phyloP scores from a whole-genome alignment of 1,140 invertebrate species.

The Pseudomyrmex cubaensis region DNA sequence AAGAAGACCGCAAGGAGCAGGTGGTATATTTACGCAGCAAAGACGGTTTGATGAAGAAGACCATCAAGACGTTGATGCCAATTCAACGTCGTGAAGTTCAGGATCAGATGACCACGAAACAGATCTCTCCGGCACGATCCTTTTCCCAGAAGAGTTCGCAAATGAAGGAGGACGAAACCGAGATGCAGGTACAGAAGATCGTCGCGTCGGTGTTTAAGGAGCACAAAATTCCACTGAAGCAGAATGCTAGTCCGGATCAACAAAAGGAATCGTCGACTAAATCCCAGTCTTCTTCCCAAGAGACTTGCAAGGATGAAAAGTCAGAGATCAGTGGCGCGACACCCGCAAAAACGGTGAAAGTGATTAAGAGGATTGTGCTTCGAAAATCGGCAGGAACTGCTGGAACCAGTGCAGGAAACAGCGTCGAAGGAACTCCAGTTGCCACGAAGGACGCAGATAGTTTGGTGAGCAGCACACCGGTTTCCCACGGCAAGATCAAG shows the following conservation, averaged over 20 bases:
- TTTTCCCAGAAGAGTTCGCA: slow-evolving; percentile 61
- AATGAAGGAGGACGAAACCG: slow-evolving; percentile 79
- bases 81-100: slow-evolving; percentile 78
- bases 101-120: slow-evolving; percentile 66
- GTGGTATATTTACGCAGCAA: slow-evolving; percentile 81
- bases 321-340: slow-evolving; percentile 64
- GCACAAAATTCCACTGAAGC: slow-evolving; percentile 83
- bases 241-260: slow-evolving; percentile 68
- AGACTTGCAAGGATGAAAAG: slow-evolving; percentile 75
- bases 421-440: slow-evolving; percentile 30
- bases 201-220: slow-evolving; percentile 84
- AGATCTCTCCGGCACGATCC: neutral
- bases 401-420: neutral
- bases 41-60: slow-evolving; percentile 83
- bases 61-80: slow-evolving; percentile 84
- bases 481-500: slow-evolving; percentile 63
- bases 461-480: slow-evolving; percentile 6
- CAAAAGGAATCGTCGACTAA: slow-evolving; percentile 70
- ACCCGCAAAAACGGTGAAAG: slow-evolving; percentile 80
- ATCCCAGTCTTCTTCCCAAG: slow-evolving; percentile 36
- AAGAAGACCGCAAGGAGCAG: slow-evolving; percentile 81
- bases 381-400: slow-evolving; percentile 74
- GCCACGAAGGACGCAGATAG: slow-evolving; percentile 72
- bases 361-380: slow-evolving; percentile 83
- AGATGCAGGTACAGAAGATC: slow-evolving; percentile 84